Evolutionary conservation across 2,113 vertebrate genomes (phyloP).

Genomic region (Varanus salvator): DNA sequence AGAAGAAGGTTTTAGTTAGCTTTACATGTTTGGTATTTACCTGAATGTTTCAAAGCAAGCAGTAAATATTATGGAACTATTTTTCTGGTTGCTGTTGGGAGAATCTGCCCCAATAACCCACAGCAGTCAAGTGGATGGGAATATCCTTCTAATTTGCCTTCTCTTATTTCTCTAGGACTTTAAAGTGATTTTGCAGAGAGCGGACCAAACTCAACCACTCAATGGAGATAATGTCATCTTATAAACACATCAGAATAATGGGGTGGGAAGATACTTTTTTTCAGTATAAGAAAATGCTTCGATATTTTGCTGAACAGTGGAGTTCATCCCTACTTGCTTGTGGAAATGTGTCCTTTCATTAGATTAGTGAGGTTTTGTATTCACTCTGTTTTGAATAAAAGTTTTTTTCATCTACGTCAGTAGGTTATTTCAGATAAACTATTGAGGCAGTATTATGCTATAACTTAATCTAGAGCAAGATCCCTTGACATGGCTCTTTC

Average conservation of each 20-base stretch:
- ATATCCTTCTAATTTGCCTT: slow-evolving; percentile 42
- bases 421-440: background rate
- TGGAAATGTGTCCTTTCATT: slow-evolving; percentile 6
- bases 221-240: slow-evolving; percentile 30
- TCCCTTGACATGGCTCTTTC: no score
- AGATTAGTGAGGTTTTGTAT: slow-evolving; percentile 15
- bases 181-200: slow-evolving; percentile 65
- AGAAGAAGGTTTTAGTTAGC: background rate
- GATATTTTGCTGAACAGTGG: background rate
- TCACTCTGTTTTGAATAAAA: slow-evolving; percentile 37
- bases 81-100: background rate
- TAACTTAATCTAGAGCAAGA: background rate
- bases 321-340: background rate
- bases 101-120: background rate
- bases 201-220: slow-evolving; percentile 41
- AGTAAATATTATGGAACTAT: background rate
- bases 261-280: slow-evolving; percentile 11
- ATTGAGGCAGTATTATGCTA: slow-evolving; percentile 13
- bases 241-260: background rate
- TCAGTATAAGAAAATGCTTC: background rate
- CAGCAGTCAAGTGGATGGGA: background rate
- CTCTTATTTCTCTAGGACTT: slow-evolving; percentile 70
- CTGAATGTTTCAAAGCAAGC: background rate
- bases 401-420: background rate
- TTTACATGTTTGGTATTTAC: background rate